Base-by-base conservation (phyloP, 2,797 vertebrate genomes). In the Carapus acus region DNA sequence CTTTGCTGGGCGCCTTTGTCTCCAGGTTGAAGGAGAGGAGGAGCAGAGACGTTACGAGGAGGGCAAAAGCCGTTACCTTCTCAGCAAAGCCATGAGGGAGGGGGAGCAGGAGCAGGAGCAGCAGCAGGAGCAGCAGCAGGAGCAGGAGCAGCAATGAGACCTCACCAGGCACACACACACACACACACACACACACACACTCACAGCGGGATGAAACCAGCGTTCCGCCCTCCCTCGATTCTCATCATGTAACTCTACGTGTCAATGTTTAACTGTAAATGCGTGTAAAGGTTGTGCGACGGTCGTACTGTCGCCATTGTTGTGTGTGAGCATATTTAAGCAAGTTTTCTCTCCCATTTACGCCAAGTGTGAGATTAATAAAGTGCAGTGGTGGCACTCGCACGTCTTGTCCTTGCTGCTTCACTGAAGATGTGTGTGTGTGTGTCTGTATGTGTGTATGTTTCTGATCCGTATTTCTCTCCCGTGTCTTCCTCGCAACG, bases 31-130 rank as follows among this genome's bases (percentile, higher is more conserved):
- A 76, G 90, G 85, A 0, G 93, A 94, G 69, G 92, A 91, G 0
- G 93, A 98, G 79, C 90, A 91, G 84, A 90, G 80, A 47, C 90
- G 92, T 39, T 96, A 89, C 0, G 91, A 96, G 34, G 94, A 96
- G 57, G 94, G 93, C 42, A 90, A 93, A 63, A 85, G 75, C 0
- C 88, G 94, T 56, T 98, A 97, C 83, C 89, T 94, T 54, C 90
- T 92, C 73, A 93, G 87, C 43, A 98, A 97, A 83, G 89, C 91
- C 1, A 94, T 91, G 80, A 78, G 94, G 52, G 82, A 90, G 16
- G 84, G 83, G 12, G 83, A 87, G 1, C 77, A 79, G 67, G 82
- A n/a, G n/a, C n/a, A n/a, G n/a, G 83, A 87, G 1, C 77, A 79
- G 67, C 82, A 90, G 16, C 83, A 83, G 12, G 83, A 87, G 1